Base-by-base conservation (phyloP, 2,797 vertebrate species). In the Podarcis lilfordi region DNA sequence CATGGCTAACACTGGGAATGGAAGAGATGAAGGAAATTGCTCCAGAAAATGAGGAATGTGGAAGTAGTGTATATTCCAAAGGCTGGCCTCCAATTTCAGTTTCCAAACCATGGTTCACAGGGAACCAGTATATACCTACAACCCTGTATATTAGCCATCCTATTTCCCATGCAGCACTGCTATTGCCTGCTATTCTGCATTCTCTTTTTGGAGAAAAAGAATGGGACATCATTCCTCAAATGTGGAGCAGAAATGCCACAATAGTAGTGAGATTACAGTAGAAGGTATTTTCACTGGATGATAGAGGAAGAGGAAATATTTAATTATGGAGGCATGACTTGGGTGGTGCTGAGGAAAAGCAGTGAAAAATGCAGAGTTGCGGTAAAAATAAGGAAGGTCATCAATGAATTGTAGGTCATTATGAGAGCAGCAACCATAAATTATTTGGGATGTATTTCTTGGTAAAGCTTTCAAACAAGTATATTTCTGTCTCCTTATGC, bases 381-480 rank as follows among this genome's bases (percentile, higher is more conserved):
- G 9, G 27, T n/a, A 27, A 87, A 84, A 92, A 92, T n/a, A 74
- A 80, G 8, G 35, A 85, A 82, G 76, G 84, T 3, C 19, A 37
- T 40, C 32, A 55, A 37, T 59, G 21, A 83, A 82, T 15, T 11
- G 32, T 64, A 66, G 32, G n/a, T 35, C 37, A 43, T 7, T 32
- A 29, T 69, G 19, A 40, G 40, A 45, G 5, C 15, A 55, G n/a
- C 29, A 78, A 5, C 66, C 21, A 59, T 86, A 40, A 59, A 76
- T 64, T 29, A 55, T 19, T 86, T 37, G 6, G 40, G 23, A 5
- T 45, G 37, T 78, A 21, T 81, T 50, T n/a, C 35, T 74, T 9
- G 6, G 8, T 8, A 19, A 35, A 45, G 35, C 35, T 5, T 43
- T 86, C 59, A 64, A 21, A 45, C 21, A 64, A 75, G 11, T 27